Conservation (phyloP, 2,888 invertebrate genomes). For the Belgica antarctica region DNA sequence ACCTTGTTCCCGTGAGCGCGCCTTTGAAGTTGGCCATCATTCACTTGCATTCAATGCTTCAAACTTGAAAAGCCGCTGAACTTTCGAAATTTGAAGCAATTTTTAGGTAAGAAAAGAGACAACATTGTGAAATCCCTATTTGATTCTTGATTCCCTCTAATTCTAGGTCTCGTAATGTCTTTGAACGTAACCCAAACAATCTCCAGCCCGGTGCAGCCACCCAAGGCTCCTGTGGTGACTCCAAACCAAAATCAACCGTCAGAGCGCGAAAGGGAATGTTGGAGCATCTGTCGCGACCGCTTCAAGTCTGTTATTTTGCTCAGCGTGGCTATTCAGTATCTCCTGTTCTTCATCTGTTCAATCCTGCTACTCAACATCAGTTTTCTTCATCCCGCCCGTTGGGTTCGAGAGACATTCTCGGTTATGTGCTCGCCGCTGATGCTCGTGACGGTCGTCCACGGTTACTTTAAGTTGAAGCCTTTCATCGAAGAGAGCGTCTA, state of each 20-base stretch:
- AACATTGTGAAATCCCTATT: too few relatives aligned
- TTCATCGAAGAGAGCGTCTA: slow-evolving; percentile 63
- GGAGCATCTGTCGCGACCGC: slow-evolving; percentile 50
- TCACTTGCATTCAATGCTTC: too few relatives aligned
- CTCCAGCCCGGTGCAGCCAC: neutral
- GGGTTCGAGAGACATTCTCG: slow-evolving; percentile 62
- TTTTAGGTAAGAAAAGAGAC: too few relatives aligned
- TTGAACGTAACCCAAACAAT: neutral
- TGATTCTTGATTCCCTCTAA: too few relatives aligned
- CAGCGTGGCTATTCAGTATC: slow-evolving; percentile 60
- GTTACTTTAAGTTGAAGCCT: slow-evolving; percentile 65
- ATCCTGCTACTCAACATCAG: slow-evolving; percentile 64
- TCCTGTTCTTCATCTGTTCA: slow-evolving; percentile 57
- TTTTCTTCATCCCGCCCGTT: slow-evolving; percentile 63
- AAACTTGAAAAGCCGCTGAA: too few relatives aligned
- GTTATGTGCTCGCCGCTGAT: slow-evolving; percentile 61
- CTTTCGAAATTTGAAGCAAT: too few relatives aligned
- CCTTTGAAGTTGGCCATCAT: too few relatives aligned
- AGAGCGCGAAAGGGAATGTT: slow-evolving; percentile 48
- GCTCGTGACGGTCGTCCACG: slow-evolving; percentile 66
- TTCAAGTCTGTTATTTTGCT: slow-evolving; percentile 58
- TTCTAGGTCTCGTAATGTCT: neutral
- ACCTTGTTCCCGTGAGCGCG: too few relatives aligned
- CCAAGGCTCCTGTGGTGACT: neutral
- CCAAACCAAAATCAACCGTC: neutral